Conservation (phyloP, 2,797 vertebrate species). For the Erethizon dorsatum region DNA sequence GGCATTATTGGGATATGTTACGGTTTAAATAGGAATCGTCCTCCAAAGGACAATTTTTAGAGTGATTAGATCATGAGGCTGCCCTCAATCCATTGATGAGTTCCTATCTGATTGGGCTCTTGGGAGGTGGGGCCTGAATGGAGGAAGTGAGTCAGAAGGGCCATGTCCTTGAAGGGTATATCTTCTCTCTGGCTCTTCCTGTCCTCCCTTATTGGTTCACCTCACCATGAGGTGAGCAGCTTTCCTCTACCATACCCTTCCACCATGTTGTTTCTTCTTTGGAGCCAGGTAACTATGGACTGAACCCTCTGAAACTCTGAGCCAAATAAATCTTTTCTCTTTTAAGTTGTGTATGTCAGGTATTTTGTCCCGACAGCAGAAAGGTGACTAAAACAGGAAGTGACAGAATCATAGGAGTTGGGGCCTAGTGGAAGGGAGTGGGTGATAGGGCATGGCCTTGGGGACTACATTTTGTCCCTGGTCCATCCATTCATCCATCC, state of each 20-base stretch:
- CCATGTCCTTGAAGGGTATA: too few species aligned
- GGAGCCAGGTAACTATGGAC: background rate
- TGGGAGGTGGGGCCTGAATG: background rate
- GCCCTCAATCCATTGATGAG: background rate
- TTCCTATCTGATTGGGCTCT: background rate
- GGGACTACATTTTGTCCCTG: background rate
- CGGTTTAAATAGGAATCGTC: background rate
- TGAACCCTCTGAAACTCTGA: background rate
- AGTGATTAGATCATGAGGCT: background rate
- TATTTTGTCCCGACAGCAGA: background rate
- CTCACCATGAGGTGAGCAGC: background rate
- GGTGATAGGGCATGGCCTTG: background rate
- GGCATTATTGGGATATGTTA: background rate
- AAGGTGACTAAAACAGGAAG: background rate
- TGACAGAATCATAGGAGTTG: background rate
- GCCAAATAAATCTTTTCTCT: background rate
- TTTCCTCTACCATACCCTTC: background rate
- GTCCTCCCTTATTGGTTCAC: background rate
- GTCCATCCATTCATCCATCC: too few species aligned
- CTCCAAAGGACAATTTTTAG: background rate
- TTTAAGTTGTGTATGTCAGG: background rate
- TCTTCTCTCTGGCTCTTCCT: background rate
- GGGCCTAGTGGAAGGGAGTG: background rate
- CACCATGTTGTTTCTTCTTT: background rate
- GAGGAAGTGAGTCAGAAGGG: background rate